A percentile compares a stretch with the other conserved stretches of the same genome.
phyloP scores from a whole-genome alignment of 2,113 vertebrate species.

The Nothocercus nigrocapillus region DNA sequence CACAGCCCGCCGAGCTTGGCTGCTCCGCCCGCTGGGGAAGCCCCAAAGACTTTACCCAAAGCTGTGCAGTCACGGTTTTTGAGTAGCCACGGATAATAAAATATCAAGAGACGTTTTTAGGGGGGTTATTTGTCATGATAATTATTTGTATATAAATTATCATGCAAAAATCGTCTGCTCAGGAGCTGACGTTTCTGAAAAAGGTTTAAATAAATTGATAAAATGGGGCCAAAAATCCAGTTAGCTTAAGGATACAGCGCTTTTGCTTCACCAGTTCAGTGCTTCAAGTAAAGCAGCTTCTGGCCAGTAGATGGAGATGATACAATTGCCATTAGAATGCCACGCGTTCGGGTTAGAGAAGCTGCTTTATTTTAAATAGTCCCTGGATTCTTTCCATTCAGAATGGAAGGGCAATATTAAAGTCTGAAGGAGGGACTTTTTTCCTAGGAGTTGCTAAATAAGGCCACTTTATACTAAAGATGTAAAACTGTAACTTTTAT shows the following conservation, averaged over 20 bases:
- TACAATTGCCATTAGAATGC: not conserved
- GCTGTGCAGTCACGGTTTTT: not conserved
- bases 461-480: not conserved
- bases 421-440: not conserved
- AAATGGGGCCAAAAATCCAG: not conserved
- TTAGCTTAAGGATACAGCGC: not conserved
- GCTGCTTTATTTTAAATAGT: too few relatives aligned
- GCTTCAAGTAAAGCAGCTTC: not conserved
- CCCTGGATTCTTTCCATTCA: not conserved
- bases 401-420: not conserved
- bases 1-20: too few relatives aligned
- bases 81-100: not conserved
- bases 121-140: not conserved
- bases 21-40: not conserved
- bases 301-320: conserved; percentile 58
- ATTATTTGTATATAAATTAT: not conserved
- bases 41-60: not conserved
- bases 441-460: not conserved
- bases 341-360: accelerated
- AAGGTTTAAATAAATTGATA: not conserved
- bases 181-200: not conserved
- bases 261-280: not conserved
- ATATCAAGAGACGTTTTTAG: not conserved
- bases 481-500: not conserved
- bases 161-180: not conserved